These are phyloP conservation scores for Chirona hameri DNA, from an alignment of 2,888 invertebrate species.

Conservation along the genomic window DNA sequence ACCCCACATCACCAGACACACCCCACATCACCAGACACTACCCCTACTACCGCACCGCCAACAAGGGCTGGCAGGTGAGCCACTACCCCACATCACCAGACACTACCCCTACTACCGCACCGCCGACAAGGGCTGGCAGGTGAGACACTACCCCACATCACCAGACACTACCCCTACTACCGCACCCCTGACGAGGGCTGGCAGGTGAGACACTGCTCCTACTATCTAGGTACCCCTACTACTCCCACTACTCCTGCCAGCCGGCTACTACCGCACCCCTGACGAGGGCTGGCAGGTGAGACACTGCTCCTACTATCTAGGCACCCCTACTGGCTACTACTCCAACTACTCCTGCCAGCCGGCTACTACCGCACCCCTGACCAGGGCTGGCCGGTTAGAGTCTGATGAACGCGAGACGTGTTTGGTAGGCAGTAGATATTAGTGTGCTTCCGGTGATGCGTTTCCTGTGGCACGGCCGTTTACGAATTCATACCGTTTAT, in stretches of 20 bases:
- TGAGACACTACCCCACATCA: conserved; percentile 81
- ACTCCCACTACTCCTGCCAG: too few species aligned
- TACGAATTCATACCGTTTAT: too few species aligned
- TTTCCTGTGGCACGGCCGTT: too few species aligned
- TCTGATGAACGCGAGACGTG: too few species aligned
- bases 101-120: conserved; percentile 98
- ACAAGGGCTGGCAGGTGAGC: too few species aligned
- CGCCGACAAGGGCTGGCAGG: conserved; percentile 96
- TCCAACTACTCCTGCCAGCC: too few species aligned
- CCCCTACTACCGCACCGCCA: too few species aligned
- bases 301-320: background rate
- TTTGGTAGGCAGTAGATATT: too few species aligned
- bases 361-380: too few species aligned
- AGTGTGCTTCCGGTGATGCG: too few species aligned
- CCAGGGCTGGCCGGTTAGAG: too few species aligned
- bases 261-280: conserved; percentile 87
- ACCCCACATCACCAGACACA: background rate
- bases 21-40: conserved; percentile 60
- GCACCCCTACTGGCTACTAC: too few species aligned
- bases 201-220: conserved; percentile 59
- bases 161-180: conserved; percentile 97
- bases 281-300: conserved; percentile 95
- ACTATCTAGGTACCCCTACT: conserved; percentile 56
- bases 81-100: conserved; percentile 92
- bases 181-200: conserved; percentile 94